phyloP scores from a whole-genome alignment of 2,113 vertebrate genomes.

The Mugil cephalus region DNA sequence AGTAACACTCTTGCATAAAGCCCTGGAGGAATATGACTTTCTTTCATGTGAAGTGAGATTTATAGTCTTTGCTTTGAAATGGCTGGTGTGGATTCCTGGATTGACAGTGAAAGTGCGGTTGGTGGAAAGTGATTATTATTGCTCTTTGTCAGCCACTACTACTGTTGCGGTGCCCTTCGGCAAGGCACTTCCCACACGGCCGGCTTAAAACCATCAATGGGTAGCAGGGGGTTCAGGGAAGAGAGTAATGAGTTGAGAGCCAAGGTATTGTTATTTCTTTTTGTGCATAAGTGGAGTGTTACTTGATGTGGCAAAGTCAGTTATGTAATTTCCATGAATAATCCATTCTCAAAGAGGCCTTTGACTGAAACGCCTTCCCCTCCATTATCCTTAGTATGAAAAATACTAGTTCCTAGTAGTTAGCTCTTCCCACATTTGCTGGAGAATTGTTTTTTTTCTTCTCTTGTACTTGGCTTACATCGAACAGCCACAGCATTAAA shows the following conservation, averaged over 20 bases:
- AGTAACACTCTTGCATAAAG: constrained; percentile 20
- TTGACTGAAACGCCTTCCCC: background rate
- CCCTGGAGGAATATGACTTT: constrained; percentile 20
- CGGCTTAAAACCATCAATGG: background rate
- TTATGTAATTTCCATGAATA: background rate
- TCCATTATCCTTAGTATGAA: too few species aligned
- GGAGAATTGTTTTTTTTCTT: too few species aligned
- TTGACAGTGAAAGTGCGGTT: constrained; percentile 25
- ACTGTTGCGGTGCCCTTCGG: background rate
- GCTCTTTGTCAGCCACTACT: background rate
- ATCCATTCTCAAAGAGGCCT: background rate
- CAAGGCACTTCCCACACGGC: background rate
- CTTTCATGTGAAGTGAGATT: constrained; percentile 1
- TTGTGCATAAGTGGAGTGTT: background rate
- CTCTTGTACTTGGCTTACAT: too few species aligned
- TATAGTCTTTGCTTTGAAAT: constrained; percentile 18
- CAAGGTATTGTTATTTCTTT: background rate
- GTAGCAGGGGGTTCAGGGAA: background rate
- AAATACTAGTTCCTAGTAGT: too few species aligned
- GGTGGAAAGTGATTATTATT: background rate
- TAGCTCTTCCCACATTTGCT: too few species aligned
- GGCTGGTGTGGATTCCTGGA: constrained; percentile 14
- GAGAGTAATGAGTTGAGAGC: background rate
- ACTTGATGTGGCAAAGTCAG: background rate
- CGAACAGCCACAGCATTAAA: too few species aligned